Evolutionary conservation across 2,888 invertebrate genomes (phyloP).

Genomic region (Hirtodrosophila alboralis): DNA sequence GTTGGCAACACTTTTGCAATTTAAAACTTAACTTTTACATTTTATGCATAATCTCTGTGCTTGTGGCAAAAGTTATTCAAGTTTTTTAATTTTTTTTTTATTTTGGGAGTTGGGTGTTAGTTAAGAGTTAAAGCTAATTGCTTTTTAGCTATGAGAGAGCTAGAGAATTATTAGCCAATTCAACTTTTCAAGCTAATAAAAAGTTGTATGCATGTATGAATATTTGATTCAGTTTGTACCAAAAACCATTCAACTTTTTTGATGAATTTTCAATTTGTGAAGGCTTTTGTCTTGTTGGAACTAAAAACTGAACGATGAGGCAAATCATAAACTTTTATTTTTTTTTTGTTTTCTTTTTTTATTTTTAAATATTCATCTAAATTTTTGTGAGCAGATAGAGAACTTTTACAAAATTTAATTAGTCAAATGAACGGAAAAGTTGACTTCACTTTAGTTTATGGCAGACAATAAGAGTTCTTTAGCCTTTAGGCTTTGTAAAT

Average conservation of each 20-base stretch:
- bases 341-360: too few species aligned
- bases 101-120: too few species aligned
- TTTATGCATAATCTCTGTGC: conserved; percentile 1
- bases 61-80: conserved; percentile 10
- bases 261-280: conserved; percentile 80
- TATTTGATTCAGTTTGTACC: conserved; percentile 73
- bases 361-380: conserved; percentile 79
- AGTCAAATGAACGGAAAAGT: conserved; percentile 75
- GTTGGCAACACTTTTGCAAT: conserved; percentile 6
- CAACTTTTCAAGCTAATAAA: conserved; percentile 71
- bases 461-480: conserved; percentile 40
- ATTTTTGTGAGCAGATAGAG: conserved; percentile 63
- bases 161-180: conserved; percentile 68
- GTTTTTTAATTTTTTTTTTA: too few species aligned
- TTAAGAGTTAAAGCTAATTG: conserved; percentile 59
- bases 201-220: conserved; percentile 73
- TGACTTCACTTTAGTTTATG: conserved; percentile 31
- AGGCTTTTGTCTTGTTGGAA: conserved; percentile 60
- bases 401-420: conserved; percentile 72
- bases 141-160: conserved; percentile 45
- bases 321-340: conserved; percentile 66
- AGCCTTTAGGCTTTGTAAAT: conserved; percentile 27
- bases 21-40: conserved; percentile 29
- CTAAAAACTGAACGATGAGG: conserved; percentile 23
- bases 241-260: conserved; percentile 70